phyloP scores from a whole-genome alignment of 35 echinoderm and acorn worm genomes.

The Heliocidaris tuberculata region DNA sequence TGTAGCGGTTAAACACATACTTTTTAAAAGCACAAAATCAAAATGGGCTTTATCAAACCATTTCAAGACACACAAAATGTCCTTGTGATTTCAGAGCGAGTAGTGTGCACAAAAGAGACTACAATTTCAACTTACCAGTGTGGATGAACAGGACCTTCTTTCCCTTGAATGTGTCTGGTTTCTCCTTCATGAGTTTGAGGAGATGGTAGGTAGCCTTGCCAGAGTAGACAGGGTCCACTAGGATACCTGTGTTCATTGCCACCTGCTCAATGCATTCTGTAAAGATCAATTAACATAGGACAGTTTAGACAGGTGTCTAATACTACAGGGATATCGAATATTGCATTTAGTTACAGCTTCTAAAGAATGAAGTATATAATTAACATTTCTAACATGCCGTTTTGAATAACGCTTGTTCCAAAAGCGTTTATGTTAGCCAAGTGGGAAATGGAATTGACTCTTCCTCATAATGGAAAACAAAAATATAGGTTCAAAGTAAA shows the following conservation, averaged over 20 bases:
- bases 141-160: slow-evolving; percentile 66
- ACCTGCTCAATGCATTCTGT: slow-evolving; percentile 59
- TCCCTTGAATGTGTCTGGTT: slow-evolving; percentile 55
- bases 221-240: slow-evolving; percentile 62
- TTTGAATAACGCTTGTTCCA: too few species aligned
- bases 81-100: too few species aligned
- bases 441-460: too few species aligned
- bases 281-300: neutral
- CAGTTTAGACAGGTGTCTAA: neutral
- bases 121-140: slow-evolving; percentile 46
- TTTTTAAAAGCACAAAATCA: too few species aligned
- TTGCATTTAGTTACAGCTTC: neutral
- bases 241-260: slow-evolving; percentile 51
- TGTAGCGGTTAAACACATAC: too few species aligned
- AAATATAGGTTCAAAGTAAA: too few species aligned
- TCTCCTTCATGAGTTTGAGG: slow-evolving; percentile 42
- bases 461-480: too few species aligned
- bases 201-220: slow-evolving; percentile 60
- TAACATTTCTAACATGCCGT: neutral
- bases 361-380: neutral
- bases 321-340: neutral
- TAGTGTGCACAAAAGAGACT: too few species aligned
- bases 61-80: too few species aligned
- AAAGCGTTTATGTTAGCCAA: too few species aligned
- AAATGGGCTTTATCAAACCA: too few species aligned